A percentile compares a stretch with the other conserved stretches of the same genome.
These are phyloP conservation scores for Coleophora deauratella DNA, from an alignment of 2,888 invertebrate species.

Conservation along the genomic window DNA sequence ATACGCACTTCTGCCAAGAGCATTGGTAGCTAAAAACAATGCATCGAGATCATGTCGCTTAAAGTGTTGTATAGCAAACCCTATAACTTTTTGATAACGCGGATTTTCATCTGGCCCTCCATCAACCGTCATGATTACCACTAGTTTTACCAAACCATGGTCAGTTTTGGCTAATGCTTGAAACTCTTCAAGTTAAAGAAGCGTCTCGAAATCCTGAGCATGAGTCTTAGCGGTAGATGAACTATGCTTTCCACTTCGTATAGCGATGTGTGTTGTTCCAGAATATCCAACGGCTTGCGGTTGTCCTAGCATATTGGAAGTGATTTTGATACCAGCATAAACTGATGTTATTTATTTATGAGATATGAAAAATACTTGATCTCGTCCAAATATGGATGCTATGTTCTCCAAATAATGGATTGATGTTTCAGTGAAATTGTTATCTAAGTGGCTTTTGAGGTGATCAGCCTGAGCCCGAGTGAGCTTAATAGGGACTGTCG, in stretches of 20 bases:
- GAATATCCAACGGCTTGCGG: slow-evolving; percentile 31
- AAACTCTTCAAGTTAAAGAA: slow-evolving; percentile 13
- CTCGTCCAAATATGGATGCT: slow-evolving; percentile 20
- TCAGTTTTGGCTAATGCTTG: slow-evolving; percentile 10
- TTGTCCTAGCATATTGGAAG: slow-evolving; percentile 9
- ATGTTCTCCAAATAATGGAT: slow-evolving; percentile 16
- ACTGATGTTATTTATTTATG: slow-evolving; percentile 21
- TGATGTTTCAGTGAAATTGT: slow-evolving; percentile 13
- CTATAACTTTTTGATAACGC: slow-evolving; percentile 19
- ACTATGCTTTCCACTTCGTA: slow-evolving; percentile 22
- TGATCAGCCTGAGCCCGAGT: slow-evolving; percentile 11
- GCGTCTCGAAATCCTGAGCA: slow-evolving; percentile 21
- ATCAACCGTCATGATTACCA: slow-evolving; percentile 21
- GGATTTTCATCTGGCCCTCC: slow-evolving; percentile 26
- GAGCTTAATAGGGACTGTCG: slow-evolving; percentile 15
- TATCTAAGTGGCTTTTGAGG: slow-evolving; percentile 12
- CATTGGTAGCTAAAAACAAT: slow-evolving; percentile 21
- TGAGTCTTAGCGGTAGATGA: slow-evolving; percentile 23
- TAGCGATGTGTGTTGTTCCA: slow-evolving; percentile 45
- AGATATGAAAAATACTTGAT: slow-evolving; percentile 20
- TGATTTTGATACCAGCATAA: slow-evolving; percentile 28
- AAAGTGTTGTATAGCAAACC: slow-evolving; percentile 20
- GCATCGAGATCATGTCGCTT: slow-evolving; percentile 18
- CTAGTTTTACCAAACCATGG: slow-evolving; percentile 20
- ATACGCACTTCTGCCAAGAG: slow-evolving; percentile 20